These are phyloP conservation scores for Eptesicus fuscus DNA, from an alignment of 2,113 vertebrate genomes.

Conservation along the genomic window DNA sequence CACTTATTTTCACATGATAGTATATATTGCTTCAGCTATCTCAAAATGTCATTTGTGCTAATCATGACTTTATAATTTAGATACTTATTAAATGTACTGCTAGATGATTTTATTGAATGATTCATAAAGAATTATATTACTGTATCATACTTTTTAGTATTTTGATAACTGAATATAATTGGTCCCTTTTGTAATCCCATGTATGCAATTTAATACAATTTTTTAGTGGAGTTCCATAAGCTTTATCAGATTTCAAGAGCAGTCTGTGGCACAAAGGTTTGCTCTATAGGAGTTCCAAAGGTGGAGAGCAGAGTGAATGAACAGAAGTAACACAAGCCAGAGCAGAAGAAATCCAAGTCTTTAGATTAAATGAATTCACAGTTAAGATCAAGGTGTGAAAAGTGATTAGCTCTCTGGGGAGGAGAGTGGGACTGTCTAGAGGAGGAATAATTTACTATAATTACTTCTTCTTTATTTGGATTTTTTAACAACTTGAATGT, in stretches of 20 bases:
- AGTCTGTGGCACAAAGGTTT: background rate
- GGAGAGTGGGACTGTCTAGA: background rate
- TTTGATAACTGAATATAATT: background rate
- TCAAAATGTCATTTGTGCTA: background rate
- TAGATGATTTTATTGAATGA: background rate
- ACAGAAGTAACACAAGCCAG: background rate
- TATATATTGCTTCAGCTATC: background rate
- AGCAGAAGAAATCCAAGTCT: background rate
- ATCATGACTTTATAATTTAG: background rate
- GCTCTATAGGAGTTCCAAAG: background rate
- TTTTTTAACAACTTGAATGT: background rate
- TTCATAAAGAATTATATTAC: background rate
- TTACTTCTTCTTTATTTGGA: conserved; percentile 11
- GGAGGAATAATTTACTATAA: background rate
- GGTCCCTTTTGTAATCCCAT: background rate
- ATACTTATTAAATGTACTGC: background rate
- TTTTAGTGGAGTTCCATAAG: background rate
- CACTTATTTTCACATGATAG: background rate
- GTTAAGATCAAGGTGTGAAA: background rate
- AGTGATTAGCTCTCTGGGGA: conserved; percentile 6
- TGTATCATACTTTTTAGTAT: background rate
- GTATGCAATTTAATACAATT: background rate
- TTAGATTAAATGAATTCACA: conserved; percentile 16
- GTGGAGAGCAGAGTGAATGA: background rate
- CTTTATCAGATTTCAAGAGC: background rate